Base-by-base conservation (phyloP, 2,113 vertebrate genomes). In the Danio rerio region DNA sequence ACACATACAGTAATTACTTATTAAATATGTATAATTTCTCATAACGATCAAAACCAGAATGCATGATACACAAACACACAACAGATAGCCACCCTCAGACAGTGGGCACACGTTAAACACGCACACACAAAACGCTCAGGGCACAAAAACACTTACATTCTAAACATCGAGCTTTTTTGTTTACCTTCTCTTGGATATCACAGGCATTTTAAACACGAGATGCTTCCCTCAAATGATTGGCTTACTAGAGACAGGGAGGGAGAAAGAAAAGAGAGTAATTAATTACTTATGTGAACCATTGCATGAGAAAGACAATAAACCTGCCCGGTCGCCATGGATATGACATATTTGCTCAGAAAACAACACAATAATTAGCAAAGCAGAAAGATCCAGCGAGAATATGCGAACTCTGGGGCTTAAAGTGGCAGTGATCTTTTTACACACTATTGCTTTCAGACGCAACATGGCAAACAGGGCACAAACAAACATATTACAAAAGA, bases 331-430 rank as follows among this genome's bases (percentile, higher is more conserved):
- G 96, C 96, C 97, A 99, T 98, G 97, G 97, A 99, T 99, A 99
- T 99, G 97, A 99, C 97, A 99, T 99, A 99, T 99, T 99, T 99
- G 97, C 97, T 99, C 96, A 96, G 96, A 98, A 99, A 99, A 99
- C 98, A 99, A 99, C 98, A 99, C 96, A 98, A 99, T 99, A 98
- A 99, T 99, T 98, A 99, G 97, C 97, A 98, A 98, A 98, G 96
- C 96, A 96, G 97, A 98, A 97, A 97, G 97, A 98, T 98, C 97
- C 96, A 95, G 97, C 91, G 96, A 98, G 97, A 98, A 98, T 98
- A 97, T 96, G 96, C 95, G 96, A 97, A 98, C 96, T 97, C 95
- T 94, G 87, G 92, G 95, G 94, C 96, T 99, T 98, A 99, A 98
- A 97, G 97, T 95, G 94, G 94, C 95, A 97, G 95, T 94, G 95